These are phyloP conservation scores for Aplysina aerophoba DNA, from an alignment of 37 sponge, comb jelly and placozoan species.

Conservation along the genomic window DNA sequence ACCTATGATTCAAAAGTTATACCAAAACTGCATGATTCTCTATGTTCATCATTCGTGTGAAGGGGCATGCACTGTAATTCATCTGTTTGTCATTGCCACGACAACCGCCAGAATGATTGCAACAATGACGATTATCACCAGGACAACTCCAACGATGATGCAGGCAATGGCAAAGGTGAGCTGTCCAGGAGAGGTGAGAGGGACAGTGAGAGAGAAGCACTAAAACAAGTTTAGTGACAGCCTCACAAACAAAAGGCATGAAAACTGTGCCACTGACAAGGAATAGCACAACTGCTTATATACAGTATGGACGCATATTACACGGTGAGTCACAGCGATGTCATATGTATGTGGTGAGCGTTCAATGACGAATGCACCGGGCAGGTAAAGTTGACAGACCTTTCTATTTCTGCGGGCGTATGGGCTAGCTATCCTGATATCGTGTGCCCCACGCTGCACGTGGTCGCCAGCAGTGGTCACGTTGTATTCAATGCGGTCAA, in stretches of 20 bases:
- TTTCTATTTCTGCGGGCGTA: slow-evolving; percentile 12
- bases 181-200: not conserved
- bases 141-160: slow-evolving; percentile 13
- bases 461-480: slow-evolving; percentile 75
- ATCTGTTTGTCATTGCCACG: not conserved
- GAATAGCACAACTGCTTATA: too few species aligned
- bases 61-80: too few species aligned
- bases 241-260: too few species aligned
- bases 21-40: not conserved
- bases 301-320: too few species aligned
- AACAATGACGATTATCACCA: not conserved
- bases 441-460: slow-evolving; percentile 53
- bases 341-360: too few species aligned
- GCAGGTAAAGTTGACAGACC: not conserved
- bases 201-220: slow-evolving; percentile 6
- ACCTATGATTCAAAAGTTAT: not conserved
- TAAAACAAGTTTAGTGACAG: too few species aligned
- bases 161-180: not conserved
- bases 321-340: too few species aligned
- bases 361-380: too few species aligned
- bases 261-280: too few species aligned
- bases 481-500: slow-evolving; percentile 83
- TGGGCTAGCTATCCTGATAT: not conserved
- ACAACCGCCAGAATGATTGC: slow-evolving; percentile 9
- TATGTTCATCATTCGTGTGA: not conserved